These are phyloP conservation scores for Poeciliopsis prolifica DNA, from an alignment of 2,113 vertebrate genomes.

Conservation along the genomic window DNA sequence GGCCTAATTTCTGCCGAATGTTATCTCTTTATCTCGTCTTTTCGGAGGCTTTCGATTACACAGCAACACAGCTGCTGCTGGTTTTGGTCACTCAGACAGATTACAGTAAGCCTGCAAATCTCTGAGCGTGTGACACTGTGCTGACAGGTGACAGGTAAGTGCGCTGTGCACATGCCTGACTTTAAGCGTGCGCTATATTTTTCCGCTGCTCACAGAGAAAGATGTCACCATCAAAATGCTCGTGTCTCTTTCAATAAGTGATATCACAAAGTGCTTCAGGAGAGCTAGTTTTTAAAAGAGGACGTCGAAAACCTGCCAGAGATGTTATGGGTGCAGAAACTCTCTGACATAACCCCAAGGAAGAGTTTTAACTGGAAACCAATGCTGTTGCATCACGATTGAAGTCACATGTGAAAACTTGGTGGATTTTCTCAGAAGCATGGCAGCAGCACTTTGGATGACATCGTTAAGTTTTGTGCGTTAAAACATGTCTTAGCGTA, in stretches of 20 bases:
- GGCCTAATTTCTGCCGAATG: slow-evolving; percentile 13
- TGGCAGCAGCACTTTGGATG: too few species aligned
- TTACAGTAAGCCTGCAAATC: slow-evolving; percentile 64
- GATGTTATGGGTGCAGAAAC: neutral
- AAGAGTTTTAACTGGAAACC: too few species aligned
- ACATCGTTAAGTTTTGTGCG: too few species aligned
- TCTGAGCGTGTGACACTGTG: slow-evolving; percentile 26
- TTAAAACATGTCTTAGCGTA: too few species aligned
- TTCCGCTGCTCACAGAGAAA: slow-evolving; percentile 31
- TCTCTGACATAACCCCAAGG: too few species aligned
- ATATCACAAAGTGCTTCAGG: neutral
- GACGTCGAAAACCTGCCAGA: neutral
- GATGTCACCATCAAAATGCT: slow-evolving; percentile 16
- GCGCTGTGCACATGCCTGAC: slow-evolving; percentile 2
- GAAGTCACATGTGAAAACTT: too few species aligned
- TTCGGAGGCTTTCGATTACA: slow-evolving; percentile 3
- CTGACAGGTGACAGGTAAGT: slow-evolving; percentile 56
- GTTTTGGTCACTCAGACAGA: slow-evolving; percentile 49
- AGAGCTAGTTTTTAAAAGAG: too few species aligned
- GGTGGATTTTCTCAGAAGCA: too few species aligned
- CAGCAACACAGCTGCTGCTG: slow-evolving; percentile 25
- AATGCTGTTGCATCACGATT: too few species aligned
- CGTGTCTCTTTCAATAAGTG: neutral
- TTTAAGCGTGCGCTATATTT: neutral
- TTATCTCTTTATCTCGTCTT: slow-evolving; percentile 12